Base-by-base conservation (phyloP, 2,797 vertebrate species). In the Antennarius maculatus region DNA sequence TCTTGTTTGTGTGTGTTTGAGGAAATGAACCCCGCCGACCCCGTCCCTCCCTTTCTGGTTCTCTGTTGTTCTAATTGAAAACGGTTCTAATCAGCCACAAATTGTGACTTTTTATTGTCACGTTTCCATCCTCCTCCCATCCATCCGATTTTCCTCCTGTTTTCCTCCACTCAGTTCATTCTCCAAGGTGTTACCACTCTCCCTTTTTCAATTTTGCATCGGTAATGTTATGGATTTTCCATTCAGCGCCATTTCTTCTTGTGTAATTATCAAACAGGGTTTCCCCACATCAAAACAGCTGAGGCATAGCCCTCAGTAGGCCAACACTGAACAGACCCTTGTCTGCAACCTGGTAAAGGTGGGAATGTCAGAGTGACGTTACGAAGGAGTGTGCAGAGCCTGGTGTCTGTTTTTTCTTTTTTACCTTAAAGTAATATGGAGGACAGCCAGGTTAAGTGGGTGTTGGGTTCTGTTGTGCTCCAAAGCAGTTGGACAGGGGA, bases 11-110 rank as follows among this genome's bases (percentile, higher is more conserved):
- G 71, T 62, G 69, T 86, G 76, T 74, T 69, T 71, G 69, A 85
- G 82, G 80, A 89, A 92, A 87, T 77, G 85, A 89, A 86, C 89
- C 85, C 81, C 86, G 69, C 68, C 66, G 73, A 87, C 88, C 86
- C 76, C 54, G 57, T 76, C 85, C 82, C 82, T 69, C 69, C 77
- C 84, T 69, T 89, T 86, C 71, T 78, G 84, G 73, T 87, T 80
- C 74, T 86, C 70, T 61, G 69, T 62, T 80, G 39, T 79, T 87
- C 82, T 91, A 90, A 91, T 90, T 93, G 85, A 85, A 92, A 91
- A 91, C 66, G 80, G 83, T 92, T 90, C 85, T 93, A 93, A 92
- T 93, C 91, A 89, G 83, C 84, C 82, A 83, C 86, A 90, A 91
- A 90, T 87, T 71, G 84, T 79, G 80, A 88, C 77, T 86, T 88